Conservation (phyloP, 2,797 vertebrate species). For the Rhabdomys pumilio region DNA sequence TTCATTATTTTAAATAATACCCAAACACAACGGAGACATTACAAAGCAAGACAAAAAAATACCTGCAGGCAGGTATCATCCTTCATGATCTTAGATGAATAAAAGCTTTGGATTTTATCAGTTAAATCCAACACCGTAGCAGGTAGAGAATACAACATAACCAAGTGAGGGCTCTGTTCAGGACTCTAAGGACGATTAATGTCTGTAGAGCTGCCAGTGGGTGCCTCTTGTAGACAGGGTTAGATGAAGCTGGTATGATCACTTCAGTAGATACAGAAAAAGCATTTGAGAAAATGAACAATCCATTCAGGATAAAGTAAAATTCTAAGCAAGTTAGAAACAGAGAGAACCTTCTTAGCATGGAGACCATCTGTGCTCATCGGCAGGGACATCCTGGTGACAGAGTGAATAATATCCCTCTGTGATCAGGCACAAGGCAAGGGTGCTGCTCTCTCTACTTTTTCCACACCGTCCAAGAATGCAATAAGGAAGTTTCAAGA, state of each 20-base stretch:
- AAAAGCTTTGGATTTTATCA: slow-evolving; percentile 55
- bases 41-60: background rate
- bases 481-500: slow-evolving; percentile 1
- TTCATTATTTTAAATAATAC: slow-evolving; percentile 7
- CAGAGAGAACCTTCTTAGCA: background rate
- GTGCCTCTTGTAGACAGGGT: slow-evolving; percentile 33
- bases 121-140: background rate
- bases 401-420: background rate
- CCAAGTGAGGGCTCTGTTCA: background rate
- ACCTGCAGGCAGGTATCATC: background rate
- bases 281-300: background rate
- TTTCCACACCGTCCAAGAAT: background rate
- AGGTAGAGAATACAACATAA: background rate
- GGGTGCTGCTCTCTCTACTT: background rate
- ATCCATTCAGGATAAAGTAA: background rate
- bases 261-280: slow-evolving; percentile 22
- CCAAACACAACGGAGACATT: background rate
- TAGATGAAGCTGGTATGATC: background rate
- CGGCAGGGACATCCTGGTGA: background rate
- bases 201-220: background rate
- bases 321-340: background rate
- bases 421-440: background rate
- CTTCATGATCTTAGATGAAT: background rate
- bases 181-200: background rate
- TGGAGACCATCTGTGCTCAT: background rate